phyloP scores from a whole-genome alignment of 2,113 vertebrate species.

The Bubalus kerabau region DNA sequence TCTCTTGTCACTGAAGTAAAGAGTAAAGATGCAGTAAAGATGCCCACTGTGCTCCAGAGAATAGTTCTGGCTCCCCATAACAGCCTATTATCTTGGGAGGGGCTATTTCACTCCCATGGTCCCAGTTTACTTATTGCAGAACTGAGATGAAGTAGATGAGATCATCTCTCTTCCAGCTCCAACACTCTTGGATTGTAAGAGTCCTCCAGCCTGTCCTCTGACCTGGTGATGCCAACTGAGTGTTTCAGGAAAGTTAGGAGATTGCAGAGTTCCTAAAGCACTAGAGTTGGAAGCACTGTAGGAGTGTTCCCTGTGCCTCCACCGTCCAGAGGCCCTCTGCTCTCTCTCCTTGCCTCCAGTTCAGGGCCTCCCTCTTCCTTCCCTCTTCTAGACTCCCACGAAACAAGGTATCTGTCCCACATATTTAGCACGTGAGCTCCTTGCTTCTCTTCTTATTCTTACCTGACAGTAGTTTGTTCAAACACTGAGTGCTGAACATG shows the following conservation, averaged over 20 bases:
- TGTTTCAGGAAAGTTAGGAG: not conserved
- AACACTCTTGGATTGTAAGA: not conserved
- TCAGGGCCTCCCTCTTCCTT: not conserved
- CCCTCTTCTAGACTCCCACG: not conserved
- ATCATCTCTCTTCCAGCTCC: not conserved
- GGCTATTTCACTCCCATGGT: not conserved
- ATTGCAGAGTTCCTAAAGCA: too few species aligned
- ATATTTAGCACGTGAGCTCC: not conserved
- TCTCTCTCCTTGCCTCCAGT: not conserved
- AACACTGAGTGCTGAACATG: not conserved
- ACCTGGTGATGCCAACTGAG: not conserved
- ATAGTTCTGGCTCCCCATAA: not conserved
- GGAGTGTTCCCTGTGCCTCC: not conserved
- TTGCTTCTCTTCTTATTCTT: not conserved
- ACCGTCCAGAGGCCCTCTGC: accelerated
- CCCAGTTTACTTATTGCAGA: not conserved
- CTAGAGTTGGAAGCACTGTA: not conserved
- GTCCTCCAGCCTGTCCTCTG: not conserved
- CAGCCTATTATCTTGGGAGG: not conserved
- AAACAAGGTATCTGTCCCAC: not conserved
- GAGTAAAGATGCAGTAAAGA: not conserved
- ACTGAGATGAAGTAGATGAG: not conserved
- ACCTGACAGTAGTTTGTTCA: not conserved
- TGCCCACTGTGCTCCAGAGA: not conserved
- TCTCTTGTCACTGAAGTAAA: not conserved